phyloP scores from a whole-genome alignment of 2,888 invertebrate genomes.

The Zele albiditarsus region DNA sequence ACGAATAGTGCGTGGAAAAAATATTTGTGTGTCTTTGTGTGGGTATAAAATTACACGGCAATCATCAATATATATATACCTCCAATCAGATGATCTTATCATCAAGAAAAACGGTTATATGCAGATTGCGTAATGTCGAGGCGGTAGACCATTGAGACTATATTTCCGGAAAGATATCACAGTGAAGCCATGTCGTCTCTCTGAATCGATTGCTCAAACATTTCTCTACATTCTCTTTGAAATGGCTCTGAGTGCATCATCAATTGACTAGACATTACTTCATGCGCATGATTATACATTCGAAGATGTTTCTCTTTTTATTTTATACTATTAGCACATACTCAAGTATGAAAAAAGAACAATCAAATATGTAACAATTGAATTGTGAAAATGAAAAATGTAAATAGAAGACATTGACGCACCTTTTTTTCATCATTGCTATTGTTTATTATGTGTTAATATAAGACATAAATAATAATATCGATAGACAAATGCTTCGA shows the following conservation, averaged over 20 bases:
- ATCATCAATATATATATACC: slow-evolving; percentile 53
- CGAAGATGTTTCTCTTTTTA: too few relatives aligned
- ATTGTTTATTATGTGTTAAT: slow-evolving; percentile 61
- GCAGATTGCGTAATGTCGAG: slow-evolving; percentile 48
- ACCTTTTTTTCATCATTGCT: slow-evolving; percentile 47
- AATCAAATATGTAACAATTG: too few relatives aligned
- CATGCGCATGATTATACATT: too few relatives aligned
- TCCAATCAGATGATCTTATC: slow-evolving; percentile 53
- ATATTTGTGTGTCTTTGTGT: slow-evolving; percentile 32
- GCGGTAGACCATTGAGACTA: background rate
- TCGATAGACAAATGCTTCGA: slow-evolving; percentile 20
- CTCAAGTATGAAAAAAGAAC: too few relatives aligned
- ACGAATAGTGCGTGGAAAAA: slow-evolving; percentile 18
- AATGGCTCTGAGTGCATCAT: background rate
- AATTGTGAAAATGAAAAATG: too few relatives aligned
- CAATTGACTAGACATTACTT: background rate
- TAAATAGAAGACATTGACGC: slow-evolving; percentile 42
- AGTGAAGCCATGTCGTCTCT: slow-evolving; percentile 11
- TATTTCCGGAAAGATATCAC: slow-evolving; percentile 42
- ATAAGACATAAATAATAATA: slow-evolving; percentile 24
- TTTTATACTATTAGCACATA: too few relatives aligned
- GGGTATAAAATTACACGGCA: slow-evolving; percentile 55
- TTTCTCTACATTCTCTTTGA: slow-evolving; percentile 8
- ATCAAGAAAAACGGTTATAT: slow-evolving; percentile 45
- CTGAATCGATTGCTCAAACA: background rate